Percentiles rank a stretch among this genome's conserved stretches.
phyloP scores from a whole-genome alignment of 2,113 vertebrate species.

The Menura novaehollandiae region DNA sequence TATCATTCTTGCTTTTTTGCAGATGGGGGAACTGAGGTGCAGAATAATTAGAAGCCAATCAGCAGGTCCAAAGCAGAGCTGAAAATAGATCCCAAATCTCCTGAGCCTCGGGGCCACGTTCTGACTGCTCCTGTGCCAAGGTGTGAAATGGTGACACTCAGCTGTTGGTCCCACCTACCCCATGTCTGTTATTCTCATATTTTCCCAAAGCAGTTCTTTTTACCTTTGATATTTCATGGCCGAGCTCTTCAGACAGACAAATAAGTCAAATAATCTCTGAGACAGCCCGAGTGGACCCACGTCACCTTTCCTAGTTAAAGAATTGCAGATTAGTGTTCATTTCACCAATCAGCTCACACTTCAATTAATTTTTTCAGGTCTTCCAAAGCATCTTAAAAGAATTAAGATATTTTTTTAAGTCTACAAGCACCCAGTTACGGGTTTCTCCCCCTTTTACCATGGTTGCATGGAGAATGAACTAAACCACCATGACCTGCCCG shows the following conservation, averaged over 20 bases:
- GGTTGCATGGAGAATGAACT: neutral
- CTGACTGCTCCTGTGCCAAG: neutral
- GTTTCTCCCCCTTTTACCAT: neutral
- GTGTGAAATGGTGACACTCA: neutral
- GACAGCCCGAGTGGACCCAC: neutral
- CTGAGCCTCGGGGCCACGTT: neutral
- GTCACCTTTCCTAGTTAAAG: neutral
- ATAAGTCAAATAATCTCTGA: neutral
- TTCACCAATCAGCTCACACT: neutral
- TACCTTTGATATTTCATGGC: neutral
- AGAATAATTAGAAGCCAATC: slow-evolving; percentile 37
- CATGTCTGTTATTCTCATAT: neutral
- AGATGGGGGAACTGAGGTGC: neutral
- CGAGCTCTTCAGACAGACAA: neutral
- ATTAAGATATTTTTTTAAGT: neutral
- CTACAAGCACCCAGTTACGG: neutral
- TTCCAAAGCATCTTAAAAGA: neutral
- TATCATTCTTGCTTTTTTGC: neutral
- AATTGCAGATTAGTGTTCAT: neutral
- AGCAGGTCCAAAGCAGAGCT: neutral
- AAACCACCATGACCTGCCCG: neutral
- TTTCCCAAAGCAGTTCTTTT: neutral
- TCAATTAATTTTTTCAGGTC: neutral
- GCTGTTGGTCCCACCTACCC: neutral
- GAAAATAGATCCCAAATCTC: slow-evolving; percentile 38